Conservation (phyloP, 2,888 invertebrate genomes). For the Drosophila kanekoi region DNA sequence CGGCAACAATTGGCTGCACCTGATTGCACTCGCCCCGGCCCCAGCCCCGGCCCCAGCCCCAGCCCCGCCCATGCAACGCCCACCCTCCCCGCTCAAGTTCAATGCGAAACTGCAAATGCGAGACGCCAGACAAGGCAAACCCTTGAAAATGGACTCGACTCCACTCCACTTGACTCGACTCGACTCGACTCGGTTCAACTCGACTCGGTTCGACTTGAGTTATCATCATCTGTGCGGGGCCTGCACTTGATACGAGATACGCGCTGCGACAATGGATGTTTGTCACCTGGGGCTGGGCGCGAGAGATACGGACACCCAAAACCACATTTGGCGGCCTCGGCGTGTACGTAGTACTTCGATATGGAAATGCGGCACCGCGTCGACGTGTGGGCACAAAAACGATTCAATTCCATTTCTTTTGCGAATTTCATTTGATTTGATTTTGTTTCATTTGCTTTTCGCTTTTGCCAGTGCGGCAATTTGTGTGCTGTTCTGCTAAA, state of each 20-base stretch:
- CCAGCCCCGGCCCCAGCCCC: conserved; percentile 16
- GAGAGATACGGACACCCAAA: conserved; percentile 42
- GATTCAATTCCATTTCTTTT: conserved; percentile 63
- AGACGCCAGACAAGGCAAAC: conserved; percentile 76
- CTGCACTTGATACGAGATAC: conserved; percentile 54
- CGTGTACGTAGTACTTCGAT: conserved; percentile 23
- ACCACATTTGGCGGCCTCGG: conserved; percentile 46
- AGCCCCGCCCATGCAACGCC: conserved; percentile 1
- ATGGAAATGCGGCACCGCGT: conserved; percentile 60
- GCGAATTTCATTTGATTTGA: conserved; percentile 41
- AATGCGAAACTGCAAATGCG: conserved; percentile 70
- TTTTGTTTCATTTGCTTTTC: conserved; percentile 10
- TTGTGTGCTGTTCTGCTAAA: conserved; percentile 56
- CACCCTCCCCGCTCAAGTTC: conserved; percentile 67
- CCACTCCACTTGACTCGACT: conserved; percentile 40
- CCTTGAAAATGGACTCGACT: conserved; percentile 75
- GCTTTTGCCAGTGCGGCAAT: conserved; percentile 29
- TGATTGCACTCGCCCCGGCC: conserved; percentile 59
- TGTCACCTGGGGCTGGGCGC: conserved; percentile 1
- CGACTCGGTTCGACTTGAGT: conserved; percentile 25
- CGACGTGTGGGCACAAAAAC: not conserved
- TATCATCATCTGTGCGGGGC: conserved; percentile 50
- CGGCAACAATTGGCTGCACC: conserved; percentile 77
- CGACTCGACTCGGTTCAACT: conserved; percentile 17
- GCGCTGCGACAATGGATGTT: conserved; percentile 29